Percentiles rank a stretch among this genome's conserved stretches.
phyloP scores from a whole-genome alignment of 2,888 invertebrate genomes.

The Cataglyphis altisquamis region DNA sequence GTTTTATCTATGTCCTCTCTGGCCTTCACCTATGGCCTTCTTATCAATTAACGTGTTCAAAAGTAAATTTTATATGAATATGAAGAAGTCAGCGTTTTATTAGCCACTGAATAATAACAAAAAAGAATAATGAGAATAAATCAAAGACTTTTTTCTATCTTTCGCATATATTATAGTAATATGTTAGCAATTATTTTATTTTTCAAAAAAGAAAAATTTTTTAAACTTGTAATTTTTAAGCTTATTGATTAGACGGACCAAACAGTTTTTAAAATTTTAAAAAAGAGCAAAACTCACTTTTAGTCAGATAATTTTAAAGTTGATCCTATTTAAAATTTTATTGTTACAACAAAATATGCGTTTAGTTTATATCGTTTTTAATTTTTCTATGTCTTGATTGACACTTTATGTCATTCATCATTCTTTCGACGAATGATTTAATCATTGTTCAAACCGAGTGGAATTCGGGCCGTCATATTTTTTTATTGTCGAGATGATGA shows the following conservation, averaged over 20 bases:
- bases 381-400: neutral
- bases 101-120: neutral
- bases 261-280: neutral
- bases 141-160: neutral
- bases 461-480: neutral
- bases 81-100: neutral
- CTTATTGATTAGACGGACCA: neutral
- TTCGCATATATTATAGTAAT: neutral
- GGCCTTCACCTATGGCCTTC: too few relatives aligned
- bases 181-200: neutral
- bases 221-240: neutral
- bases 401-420: neutral
- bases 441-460: neutral
- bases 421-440: neutral
- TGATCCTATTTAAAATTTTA: neutral
- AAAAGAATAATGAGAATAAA: neutral
- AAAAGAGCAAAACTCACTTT: neutral
- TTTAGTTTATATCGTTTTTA: neutral
- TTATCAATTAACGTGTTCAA: neutral
- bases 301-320: neutral
- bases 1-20: neutral
- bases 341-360: neutral
- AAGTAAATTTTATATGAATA: neutral
- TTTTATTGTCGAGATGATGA: slow-evolving; percentile 4
- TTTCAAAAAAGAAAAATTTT: neutral